Conservation (phyloP, 53 echinoderm and acorn worm species). For the Temnopleurus reevesii region DNA sequence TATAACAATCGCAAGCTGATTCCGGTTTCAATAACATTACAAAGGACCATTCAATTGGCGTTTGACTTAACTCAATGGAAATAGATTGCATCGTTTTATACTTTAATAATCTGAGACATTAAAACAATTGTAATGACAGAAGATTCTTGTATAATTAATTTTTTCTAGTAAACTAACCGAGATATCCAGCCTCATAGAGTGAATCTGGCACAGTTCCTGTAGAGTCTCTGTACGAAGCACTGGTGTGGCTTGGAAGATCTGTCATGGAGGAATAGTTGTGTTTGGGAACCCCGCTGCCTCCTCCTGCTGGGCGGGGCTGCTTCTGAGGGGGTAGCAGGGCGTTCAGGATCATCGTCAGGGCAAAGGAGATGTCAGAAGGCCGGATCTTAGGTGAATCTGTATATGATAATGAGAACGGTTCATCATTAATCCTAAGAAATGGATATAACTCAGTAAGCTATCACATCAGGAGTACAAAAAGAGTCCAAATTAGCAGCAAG, state of each 20-base stretch:
- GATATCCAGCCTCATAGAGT: constrained; percentile 93
- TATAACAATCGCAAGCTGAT: no score
- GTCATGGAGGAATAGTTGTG: constrained; percentile 86
- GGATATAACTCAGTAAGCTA: no score
- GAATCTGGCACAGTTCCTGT: constrained; percentile 85
- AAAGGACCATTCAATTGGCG: no score
- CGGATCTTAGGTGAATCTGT: constrained; percentile 93
- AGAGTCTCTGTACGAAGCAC: constrained; percentile 76
- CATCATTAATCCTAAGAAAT: background rate
- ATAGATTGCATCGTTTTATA: no score
- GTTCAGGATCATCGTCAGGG: constrained; percentile 90
- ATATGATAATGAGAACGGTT: constrained; percentile 19
- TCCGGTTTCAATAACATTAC: no score
- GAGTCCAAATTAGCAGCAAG: no score
- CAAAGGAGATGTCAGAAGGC: constrained; percentile 90
- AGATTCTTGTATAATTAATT: no score
- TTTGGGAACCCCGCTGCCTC: constrained; percentile 57
- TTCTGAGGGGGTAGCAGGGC: constrained; percentile 92
- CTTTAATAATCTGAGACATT: no score
- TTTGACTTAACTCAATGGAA: no score
- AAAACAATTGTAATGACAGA: no score
- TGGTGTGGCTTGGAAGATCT: constrained; percentile 91
- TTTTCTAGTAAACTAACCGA: constrained; percentile 80
- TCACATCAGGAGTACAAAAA: no score
- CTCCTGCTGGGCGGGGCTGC: constrained; percentile 71